Percentiles rank a stretch among this genome's conserved stretches.
phyloP scores from a whole-genome alignment of 2,888 invertebrate species.

The Toxonevra muliebris region DNA sequence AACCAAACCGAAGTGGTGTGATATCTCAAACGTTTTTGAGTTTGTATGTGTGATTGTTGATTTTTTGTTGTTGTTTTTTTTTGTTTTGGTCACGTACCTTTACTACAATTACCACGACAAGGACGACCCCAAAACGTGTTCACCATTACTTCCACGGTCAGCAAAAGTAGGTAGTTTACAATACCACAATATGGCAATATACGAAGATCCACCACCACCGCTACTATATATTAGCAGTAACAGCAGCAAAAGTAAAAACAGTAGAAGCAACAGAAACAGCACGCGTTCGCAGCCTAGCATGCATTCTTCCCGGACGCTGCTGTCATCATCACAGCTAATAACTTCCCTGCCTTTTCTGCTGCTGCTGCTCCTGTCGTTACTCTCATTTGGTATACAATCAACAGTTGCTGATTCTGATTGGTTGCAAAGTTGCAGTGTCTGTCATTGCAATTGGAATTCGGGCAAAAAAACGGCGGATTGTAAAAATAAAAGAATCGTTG shows the following conservation, averaged over 20 bases:
- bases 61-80: too few relatives aligned
- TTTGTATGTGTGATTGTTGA: too few relatives aligned
- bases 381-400: conserved; percentile 39
- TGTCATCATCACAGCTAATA: background rate
- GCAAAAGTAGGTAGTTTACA: too few relatives aligned
- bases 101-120: too few relatives aligned
- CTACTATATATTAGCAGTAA: background rate
- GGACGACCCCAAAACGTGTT: too few relatives aligned
- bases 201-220: background rate
- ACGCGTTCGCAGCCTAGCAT: background rate
- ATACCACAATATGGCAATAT: conserved; percentile 7
- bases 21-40: too few relatives aligned
- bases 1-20: background rate
- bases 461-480: conserved; percentile 88
- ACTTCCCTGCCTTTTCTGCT: conserved; percentile 21
- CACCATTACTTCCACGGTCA: too few relatives aligned
- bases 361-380: conserved; percentile 37
- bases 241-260: conserved; percentile 3
- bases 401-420: conserved; percentile 56
- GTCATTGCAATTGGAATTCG: conserved; percentile 86
- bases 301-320: background rate
- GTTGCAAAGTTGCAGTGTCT: conserved; percentile 65
- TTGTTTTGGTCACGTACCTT: too few relatives aligned
- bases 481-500: conserved; percentile 71
- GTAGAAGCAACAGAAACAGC: background rate